Evolutionary conservation across 1,140 invertebrate species (phyloP), one percentile per base, ranked within the genome.

Genomic region (Zaprionus gabonicus): DNA sequence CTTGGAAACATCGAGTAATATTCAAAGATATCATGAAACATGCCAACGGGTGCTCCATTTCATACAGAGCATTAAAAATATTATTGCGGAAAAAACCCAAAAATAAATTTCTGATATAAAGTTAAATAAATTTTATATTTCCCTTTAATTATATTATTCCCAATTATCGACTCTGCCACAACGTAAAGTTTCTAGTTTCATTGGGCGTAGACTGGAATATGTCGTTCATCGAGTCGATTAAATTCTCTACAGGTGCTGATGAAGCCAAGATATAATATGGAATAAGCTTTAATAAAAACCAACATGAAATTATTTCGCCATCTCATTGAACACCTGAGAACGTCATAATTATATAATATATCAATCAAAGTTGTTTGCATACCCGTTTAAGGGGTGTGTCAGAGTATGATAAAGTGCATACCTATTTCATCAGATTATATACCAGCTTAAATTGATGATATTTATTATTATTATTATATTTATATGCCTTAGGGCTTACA

Each of bases 141-240:
- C 46, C 4, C 20, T 51, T 58, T 66, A 68, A 38, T 53, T 66
- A 46, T 55, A 62, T 46, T 62, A 27, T 49, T 23, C 4, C 10
- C 46, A 68, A 69, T 74, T 74, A 74, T 36, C 36, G 36, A 41
- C 34, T 53, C 15, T 7, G 12, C 2, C 20, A n/a, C 15, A 57
- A 20, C 60, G 64, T 64, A 71, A 15, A 59, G 46, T 34, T 59
- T 72, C 60, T 58, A 65, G 62, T 58, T 71, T n/a, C 3, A 63
- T 55, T 63, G 17, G 49, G 58, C 17, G 1, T 2, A 27, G 34
- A 49, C 62, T 13, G 70, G 62, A 65, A 51, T 31, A 41, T 59
- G 34, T 60, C 4, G 36, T 57, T 58, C 12, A 36, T 13, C 31
- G 31, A 34, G 3, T 34, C 9, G 31, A 34, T 36, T 36, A 20